Conservation (phyloP, 92 coral and sea anemone genomes). For the Porites rus region DNA sequence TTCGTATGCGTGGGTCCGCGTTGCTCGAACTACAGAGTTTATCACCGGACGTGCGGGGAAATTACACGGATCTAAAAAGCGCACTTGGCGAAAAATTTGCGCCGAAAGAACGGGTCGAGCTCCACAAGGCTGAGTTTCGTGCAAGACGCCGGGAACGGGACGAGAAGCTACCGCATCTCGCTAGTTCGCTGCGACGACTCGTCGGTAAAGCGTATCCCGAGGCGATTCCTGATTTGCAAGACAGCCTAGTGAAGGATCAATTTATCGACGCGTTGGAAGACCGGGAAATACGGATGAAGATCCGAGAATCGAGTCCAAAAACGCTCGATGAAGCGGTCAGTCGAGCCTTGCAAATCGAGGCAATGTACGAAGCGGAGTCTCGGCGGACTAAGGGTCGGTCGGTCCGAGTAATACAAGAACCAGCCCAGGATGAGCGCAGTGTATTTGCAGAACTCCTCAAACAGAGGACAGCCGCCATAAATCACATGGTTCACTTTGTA, state of each 20-base stretch:
- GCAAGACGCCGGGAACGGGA: constrained; percentile 5
- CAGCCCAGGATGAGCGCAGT: neutral
- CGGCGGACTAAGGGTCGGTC: constrained; percentile 6
- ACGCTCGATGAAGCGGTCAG: constrained; percentile 15
- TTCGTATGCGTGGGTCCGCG: neutral
- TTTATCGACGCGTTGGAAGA: constrained; percentile 44
- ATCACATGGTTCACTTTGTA: no score
- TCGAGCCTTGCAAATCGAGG: constrained; percentile 32
- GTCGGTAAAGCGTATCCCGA: constrained; percentile 1
- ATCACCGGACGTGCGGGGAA: neutral
- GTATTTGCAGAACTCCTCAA: no score
- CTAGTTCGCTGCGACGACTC: constrained; percentile 7
- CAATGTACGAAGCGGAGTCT: constrained; percentile 29
- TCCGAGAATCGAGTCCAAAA: neutral
- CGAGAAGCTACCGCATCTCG: neutral
- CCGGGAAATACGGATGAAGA: constrained; percentile 2
- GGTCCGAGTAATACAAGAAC: neutral
- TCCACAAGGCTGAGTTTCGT: constrained; percentile 1
- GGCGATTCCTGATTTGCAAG: neutral
- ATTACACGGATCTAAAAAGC: neutral
- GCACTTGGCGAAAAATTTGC: neutral
- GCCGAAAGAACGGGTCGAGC: neutral
- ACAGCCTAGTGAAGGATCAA: constrained; percentile 39
- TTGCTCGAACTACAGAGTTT: no score
- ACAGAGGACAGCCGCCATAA: no score